Evolutionary conservation across 2,113 vertebrate species (phyloP).

Genomic region (Grallaria varia): DNA sequence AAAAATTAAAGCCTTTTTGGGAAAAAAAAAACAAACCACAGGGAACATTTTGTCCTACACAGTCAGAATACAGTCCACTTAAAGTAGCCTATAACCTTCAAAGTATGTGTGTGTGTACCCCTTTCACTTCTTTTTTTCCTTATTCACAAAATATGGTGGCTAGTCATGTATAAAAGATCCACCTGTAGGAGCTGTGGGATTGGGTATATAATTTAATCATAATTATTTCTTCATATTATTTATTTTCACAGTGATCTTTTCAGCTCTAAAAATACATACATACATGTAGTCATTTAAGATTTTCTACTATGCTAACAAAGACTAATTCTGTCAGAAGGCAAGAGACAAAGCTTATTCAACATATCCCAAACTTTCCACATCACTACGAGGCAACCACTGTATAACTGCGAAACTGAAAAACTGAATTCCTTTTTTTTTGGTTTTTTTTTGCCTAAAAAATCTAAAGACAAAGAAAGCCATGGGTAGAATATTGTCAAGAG

Average conservation of each 20-base stretch:
- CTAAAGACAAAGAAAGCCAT: neutral
- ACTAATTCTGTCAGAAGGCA: neutral
- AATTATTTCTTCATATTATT: neutral
- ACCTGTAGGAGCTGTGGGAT: neutral
- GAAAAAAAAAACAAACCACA: neutral
- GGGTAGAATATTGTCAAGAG: neutral
- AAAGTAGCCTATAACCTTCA: neutral
- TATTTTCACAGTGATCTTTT: neutral
- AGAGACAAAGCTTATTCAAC: neutral
- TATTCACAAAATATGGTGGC: neutral
- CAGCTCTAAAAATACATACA: neutral
- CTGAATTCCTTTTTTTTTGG: rapidly evolving
- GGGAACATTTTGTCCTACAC: neutral
- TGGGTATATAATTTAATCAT: neutral
- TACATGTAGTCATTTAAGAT: neutral
- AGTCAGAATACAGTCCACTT: neutral
- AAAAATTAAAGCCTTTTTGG: neutral
- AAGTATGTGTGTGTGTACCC: neutral
- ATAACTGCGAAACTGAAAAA: neutral
- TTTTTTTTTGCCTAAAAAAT: neutral
- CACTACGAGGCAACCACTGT: neutral
- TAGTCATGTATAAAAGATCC: neutral
- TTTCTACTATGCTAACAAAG: neutral
- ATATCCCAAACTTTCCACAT: neutral
- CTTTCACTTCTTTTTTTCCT: neutral